Evolutionary conservation across 2,888 invertebrate species (phyloP).

Genomic region (Acleris laterana): DNA sequence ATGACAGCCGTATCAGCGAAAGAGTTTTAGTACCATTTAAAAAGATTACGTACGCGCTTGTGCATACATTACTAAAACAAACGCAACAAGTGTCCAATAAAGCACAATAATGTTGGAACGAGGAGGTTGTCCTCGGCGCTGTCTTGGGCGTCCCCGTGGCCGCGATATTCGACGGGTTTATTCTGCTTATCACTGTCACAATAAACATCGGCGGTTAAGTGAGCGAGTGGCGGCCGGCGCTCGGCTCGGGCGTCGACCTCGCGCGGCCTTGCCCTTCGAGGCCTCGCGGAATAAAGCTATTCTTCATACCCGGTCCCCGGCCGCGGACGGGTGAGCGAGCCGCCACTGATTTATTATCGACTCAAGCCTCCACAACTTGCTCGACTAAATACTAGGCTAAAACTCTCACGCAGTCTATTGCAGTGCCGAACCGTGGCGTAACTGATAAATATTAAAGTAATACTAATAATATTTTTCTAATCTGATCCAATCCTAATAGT

Average conservation of each 20-base stretch:
- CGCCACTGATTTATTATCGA: conserved; percentile 23
- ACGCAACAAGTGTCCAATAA: not conserved
- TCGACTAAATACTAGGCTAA: not conserved
- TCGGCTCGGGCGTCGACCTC: conserved; percentile 32
- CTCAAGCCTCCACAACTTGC: conserved; percentile 22
- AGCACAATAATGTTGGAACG: not conserved
- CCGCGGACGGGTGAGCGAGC: conserved; percentile 26
- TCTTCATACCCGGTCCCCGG: conserved; percentile 34
- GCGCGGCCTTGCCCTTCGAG: conserved; percentile 37
- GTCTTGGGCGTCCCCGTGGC: not conserved
- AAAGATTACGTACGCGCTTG: too few relatives aligned
- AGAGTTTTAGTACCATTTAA: too few relatives aligned
- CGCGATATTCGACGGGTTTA: conserved; percentile 24
- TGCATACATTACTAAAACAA: too few relatives aligned
- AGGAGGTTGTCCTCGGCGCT: not conserved
- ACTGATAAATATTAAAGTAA: not conserved
- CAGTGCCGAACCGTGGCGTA: conserved; percentile 22
- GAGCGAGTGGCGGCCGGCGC: conserved; percentile 33
- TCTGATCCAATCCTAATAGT: too few relatives aligned
- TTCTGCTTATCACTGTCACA: conserved; percentile 36
- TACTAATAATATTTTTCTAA: too few relatives aligned
- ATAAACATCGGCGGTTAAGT: conserved; percentile 34
- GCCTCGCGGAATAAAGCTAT: conserved; percentile 38
- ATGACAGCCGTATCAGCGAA: too few relatives aligned
- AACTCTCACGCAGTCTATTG: conserved; percentile 8